Percentiles rank a stretch among this genome's conserved stretches.
Conservation (phyloP, 37 sponge, comb jelly and placozoan species). For the Axinella damicornis region DNA sequence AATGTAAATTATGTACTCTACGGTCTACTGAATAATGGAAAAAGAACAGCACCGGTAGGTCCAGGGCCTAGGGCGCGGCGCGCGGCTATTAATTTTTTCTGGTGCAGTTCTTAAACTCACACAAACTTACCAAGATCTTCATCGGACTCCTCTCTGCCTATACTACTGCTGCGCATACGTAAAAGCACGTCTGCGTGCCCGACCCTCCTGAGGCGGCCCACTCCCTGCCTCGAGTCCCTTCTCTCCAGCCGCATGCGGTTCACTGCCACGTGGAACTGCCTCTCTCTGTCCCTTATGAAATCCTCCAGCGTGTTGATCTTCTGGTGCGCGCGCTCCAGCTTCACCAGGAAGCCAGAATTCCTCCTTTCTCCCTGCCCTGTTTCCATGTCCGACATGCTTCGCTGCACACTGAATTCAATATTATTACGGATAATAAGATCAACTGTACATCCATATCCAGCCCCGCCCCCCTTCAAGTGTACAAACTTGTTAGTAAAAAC, state of each 20-base stretch:
- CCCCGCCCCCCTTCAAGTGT: no score
- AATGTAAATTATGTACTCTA: no score
- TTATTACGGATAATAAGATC: no score
- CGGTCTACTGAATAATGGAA: no score
- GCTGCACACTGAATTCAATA: no score
- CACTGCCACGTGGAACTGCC: conserved; percentile 19
- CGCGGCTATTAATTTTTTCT: no score
- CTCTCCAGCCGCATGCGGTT: conserved; percentile 16
- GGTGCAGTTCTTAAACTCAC: no score
- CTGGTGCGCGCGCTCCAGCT: conserved; percentile 52
- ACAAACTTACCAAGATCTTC: conserved; percentile 2
- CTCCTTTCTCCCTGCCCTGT: neutral
- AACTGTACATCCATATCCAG: no score
- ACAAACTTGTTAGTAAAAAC: no score
- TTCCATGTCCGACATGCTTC: no score
- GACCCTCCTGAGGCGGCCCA: conserved; percentile 9
- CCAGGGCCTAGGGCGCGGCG: no score
- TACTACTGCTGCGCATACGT: neutral
- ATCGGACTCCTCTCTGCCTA: neutral
- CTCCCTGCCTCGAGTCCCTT: conserved; percentile 4
- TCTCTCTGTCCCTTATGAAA: conserved; percentile 63
- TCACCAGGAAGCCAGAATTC: conserved; percentile 10
- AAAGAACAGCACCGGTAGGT: no score
- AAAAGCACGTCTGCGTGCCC: conserved; percentile 19
- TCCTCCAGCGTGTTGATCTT: conserved; percentile 65